Conservation (phyloP, 2,113 vertebrate genomes). For the Corythaeola cristata region DNA sequence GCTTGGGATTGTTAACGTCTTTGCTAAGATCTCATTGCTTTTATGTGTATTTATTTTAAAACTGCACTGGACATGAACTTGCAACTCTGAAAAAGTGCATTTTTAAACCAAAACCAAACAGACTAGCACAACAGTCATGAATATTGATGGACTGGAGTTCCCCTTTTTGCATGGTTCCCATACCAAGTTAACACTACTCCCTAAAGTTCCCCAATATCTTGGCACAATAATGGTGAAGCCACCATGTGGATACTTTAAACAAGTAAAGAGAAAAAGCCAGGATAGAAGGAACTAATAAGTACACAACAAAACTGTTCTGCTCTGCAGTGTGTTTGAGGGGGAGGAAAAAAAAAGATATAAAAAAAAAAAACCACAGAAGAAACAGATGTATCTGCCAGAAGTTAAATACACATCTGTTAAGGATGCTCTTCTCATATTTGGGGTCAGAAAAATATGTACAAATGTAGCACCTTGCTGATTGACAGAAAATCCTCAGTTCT, state of each 20-base stretch:
- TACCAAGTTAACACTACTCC: background rate
- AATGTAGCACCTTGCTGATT: constrained; percentile 81
- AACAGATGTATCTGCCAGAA: constrained; percentile 81
- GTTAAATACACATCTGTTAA: constrained; percentile 85
- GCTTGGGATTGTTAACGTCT: background rate
- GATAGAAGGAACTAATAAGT: constrained; percentile 45
- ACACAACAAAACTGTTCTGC: constrained; percentile 44
- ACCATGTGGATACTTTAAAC: background rate
- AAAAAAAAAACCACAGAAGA: constrained; percentile 59
- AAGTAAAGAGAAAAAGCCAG: constrained; percentile 2
- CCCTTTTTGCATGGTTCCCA: background rate
- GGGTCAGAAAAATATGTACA: constrained; percentile 86
- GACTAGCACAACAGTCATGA: fast-evolving
- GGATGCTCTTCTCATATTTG: constrained; percentile 80
- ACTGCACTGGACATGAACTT: background rate
- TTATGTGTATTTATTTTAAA: background rate
- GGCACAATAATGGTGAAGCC: background rate
- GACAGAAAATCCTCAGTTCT: constrained; percentile 87
- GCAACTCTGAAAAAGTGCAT: background rate
- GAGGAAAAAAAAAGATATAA: background rate
- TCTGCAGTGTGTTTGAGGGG: constrained; percentile 37
- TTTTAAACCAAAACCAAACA: background rate
- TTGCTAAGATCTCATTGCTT: background rate
- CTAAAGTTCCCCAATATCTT: background rate
- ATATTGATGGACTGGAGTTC: background rate